A percentile compares a stretch with the other conserved stretches of the same genome.
Evolutionary conservation across 2,888 invertebrate species (phyloP).

Genomic region (Beris morrisii): DNA sequence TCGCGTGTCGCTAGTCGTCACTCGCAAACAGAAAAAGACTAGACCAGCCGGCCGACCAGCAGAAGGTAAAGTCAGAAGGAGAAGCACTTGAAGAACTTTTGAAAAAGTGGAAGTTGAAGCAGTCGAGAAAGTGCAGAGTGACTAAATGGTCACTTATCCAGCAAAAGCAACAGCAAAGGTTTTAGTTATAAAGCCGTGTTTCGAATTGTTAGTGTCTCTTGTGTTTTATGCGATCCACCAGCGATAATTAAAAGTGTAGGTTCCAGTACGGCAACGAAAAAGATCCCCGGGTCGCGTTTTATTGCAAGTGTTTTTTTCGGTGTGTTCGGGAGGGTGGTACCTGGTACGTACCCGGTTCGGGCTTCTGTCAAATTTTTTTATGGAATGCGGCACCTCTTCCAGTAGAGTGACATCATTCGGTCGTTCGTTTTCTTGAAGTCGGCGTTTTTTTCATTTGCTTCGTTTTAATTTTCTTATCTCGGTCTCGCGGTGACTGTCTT

Average conservation of each 20-base stretch:
- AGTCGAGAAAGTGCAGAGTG: conserved; percentile 31
- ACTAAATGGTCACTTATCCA: conserved; percentile 13
- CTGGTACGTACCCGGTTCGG: background rate
- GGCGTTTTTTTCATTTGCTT: background rate
- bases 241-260: too few species aligned
- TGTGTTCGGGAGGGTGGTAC: background rate
- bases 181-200: conserved; percentile 24
- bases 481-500: too few species aligned
- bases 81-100: conserved; percentile 26
- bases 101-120: conserved; percentile 2
- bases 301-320: background rate
- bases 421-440: conserved; percentile 11
- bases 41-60: background rate
- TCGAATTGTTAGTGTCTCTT: conserved; percentile 25
- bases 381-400: conserved; percentile 12
- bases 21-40: background rate
- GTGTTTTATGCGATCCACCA: background rate
- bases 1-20: background rate
- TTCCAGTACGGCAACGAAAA: too few species aligned
- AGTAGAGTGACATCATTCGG: conserved; percentile 24
- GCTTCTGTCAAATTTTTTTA: conserved; percentile 1
- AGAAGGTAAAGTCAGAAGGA: conserved; percentile 13
- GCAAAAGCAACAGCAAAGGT: conserved; percentile 17
- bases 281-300: too few species aligned
- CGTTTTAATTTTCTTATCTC: too few species aligned